Base-by-base conservation (phyloP, 1,140 invertebrate species). In the Leptinotarsa lineolata region DNA sequence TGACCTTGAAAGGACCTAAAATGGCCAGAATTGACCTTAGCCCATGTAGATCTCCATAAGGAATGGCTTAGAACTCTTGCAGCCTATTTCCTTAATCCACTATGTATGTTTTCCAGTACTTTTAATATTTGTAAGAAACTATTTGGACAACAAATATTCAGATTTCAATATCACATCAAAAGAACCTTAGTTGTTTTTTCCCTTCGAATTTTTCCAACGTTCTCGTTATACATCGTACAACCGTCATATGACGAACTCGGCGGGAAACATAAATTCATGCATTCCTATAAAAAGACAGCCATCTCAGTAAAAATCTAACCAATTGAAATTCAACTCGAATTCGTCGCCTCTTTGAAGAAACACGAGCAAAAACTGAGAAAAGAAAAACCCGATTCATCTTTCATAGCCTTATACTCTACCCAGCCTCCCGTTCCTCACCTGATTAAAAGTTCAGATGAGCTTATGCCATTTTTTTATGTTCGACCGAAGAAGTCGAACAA, bases 251-350 rank as follows among this genome's bases (percentile, higher is more conserved):
- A 54, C 15, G 48, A 54, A 16, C n/a, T 54, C 15, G 6, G 15
- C 0, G 48, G 48, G 6, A 54, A 54, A 54, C n/a, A 54, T 18
- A 15, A 54, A 54, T 54, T 54, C 4, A 54, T 54, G 48, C 1
- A 54, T 54, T 54, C 6, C 48, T n/a, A 54, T 54, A 54, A 54
- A 54, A 16, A 54, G 48, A 54, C 15, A 54, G 16, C 4, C 48
- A 54, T 54, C n/a, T 18, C 48, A 18, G n/a, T 16, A 54, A 18
- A 54, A 54, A 54, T 54, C 2, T 13, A 54, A n/a, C 48, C 48
- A 54, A 54, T 54, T 54, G 48, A 54, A 54, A 54, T 54, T 54
- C 48, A 54, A n/a, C 48, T 54, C 48, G 48, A 54, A 54, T 54
- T 54, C 48, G 2, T 54, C 48, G 48, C 48, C 48, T n/a, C n/a